Base-by-base conservation (phyloP, 2,888 invertebrate species). In the Drosophila anomalata region DNA sequence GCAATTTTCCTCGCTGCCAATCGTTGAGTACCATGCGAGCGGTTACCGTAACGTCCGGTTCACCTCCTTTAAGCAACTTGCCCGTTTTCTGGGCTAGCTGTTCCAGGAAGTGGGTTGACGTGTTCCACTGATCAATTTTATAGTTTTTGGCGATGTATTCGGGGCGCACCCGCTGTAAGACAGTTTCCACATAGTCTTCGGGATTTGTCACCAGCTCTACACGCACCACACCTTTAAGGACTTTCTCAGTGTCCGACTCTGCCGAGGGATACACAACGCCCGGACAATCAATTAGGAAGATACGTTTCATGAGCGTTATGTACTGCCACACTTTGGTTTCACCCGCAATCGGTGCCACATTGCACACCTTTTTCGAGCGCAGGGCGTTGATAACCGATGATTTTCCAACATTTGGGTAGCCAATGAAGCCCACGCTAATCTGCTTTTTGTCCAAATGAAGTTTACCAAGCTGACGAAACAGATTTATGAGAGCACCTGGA, bases 261-360 rank as follows among this genome's bases (percentile, higher is more conserved):
- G 97, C 97, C 9, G 97, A 96, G 8, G 99, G 98, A 92, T 99
- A 99, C 5, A 99, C 99, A 58, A 99, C 96, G 36, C 99, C 99
- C 2, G 99, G 99, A 91, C 99, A 99, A 93, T 99, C 99, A 80
- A 99, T 99, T 12, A 99, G 93, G 91, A 97, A 99, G 89, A 99
- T 99, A 80, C 97, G 94, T 83, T 95, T 95, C 99, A 99, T 99
- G 57, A 99, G 92, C 0, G 99, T 99, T 44, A 99, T 98, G 90
- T 99, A 99, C 91, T 99, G 99, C 99, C 99, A 99, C 1, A 99
- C 98, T 93, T 97, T 97, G 0, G 97, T 97, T 92, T 97, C 97
- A 5, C 99, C 99, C 62, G 99, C 99, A 87, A 99, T 97, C 0
- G 99, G 99, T 4, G 99, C 99, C 0, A 96, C 98, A 91, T 98